Conservation (phyloP, 2,797 vertebrate species). For the Acanthis flammea region DNA sequence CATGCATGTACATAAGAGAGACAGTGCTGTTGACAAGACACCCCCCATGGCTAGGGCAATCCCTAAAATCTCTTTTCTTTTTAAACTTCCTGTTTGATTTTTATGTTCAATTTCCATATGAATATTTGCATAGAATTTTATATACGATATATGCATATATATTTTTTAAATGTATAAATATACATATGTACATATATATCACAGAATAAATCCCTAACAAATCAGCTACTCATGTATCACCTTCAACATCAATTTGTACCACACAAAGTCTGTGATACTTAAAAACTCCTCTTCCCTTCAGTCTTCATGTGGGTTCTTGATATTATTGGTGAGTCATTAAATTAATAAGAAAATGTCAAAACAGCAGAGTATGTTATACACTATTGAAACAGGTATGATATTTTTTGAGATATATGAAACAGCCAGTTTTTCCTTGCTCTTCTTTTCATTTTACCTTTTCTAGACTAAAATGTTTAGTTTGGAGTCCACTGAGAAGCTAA, state of each 20-base stretch:
- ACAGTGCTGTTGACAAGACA: neutral
- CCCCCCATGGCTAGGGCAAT: neutral
- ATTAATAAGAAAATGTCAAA: neutral
- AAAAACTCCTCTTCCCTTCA: neutral
- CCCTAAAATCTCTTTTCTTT: neutral
- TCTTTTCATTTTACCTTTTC: neutral
- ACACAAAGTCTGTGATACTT: neutral
- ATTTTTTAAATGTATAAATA: too few relatives aligned
- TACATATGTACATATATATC: neutral
- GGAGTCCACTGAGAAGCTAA: neutral
- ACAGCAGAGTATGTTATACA: neutral
- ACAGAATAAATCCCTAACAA: neutral
- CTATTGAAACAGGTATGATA: neutral
- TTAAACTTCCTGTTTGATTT: neutral
- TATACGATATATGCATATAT: neutral
- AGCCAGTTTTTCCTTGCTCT: neutral
- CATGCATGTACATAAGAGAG: neutral
- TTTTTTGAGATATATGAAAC: neutral
- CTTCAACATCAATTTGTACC: neutral
- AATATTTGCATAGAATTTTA: neutral
- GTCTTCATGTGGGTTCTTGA: neutral
- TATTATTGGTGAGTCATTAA: neutral
- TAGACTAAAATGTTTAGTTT: neutral
- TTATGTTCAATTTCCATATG: neutral
- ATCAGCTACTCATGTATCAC: neutral